Percentiles rank a stretch among this genome's conserved stretches.
Conservation (phyloP, 2,113 vertebrate species). For the Oceanodroma tethys region DNA sequence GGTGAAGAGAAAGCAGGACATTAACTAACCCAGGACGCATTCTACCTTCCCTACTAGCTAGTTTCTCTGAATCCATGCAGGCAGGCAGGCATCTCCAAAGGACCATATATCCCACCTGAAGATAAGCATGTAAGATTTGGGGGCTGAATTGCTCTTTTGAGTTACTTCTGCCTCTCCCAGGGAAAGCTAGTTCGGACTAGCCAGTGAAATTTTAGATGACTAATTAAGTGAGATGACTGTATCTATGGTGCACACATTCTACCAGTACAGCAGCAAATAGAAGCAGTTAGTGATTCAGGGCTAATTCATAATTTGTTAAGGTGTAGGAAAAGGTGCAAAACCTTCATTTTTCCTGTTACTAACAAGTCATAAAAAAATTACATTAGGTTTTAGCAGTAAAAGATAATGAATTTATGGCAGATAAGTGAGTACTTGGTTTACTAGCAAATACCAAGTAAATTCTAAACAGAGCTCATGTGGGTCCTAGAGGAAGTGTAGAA, state of each 20-base stretch:
- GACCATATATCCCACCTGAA: neutral
- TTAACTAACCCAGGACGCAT: neutral
- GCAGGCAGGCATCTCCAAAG: neutral
- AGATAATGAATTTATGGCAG: neutral
- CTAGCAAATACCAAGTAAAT: neutral
- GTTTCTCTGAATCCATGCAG: neutral
- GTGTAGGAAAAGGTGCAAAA: neutral
- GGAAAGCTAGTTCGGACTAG: neutral
- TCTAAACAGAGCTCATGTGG: neutral
- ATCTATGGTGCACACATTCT: neutral
- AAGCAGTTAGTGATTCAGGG: neutral
- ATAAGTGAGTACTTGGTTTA: neutral
- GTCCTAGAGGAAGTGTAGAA: neutral
- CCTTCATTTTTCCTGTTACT: neutral
- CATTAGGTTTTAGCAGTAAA: neutral
- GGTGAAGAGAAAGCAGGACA: rapidly evolving
- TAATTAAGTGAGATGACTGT: neutral
- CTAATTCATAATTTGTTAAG: neutral
- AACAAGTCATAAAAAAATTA: neutral
- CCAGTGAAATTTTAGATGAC: neutral
- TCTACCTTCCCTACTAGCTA: neutral
- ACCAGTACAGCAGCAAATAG: neutral
- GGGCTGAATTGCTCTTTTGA: neutral
- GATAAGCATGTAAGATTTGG: neutral
- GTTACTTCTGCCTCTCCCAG: neutral